Conservation (phyloP, 2,113 vertebrate species). For the Lycaon pictus region DNA sequence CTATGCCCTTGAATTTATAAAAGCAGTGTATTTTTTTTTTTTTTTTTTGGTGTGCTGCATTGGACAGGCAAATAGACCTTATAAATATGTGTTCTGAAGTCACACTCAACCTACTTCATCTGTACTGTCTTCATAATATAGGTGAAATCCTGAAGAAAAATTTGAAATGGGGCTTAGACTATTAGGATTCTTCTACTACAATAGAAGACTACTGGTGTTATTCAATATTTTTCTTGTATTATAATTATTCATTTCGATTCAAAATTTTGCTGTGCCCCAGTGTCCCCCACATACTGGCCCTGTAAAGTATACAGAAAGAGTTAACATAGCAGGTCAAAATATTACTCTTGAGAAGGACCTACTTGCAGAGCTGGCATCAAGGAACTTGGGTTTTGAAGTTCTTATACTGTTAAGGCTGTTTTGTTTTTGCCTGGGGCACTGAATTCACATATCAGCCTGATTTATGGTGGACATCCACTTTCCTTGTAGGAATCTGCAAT, state of each 20-base stretch:
- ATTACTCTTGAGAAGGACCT: neutral
- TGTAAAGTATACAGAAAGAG: neutral
- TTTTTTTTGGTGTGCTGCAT: neutral
- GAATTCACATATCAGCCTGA: neutral
- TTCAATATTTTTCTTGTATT: neutral
- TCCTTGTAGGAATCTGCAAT: conserved; percentile 2
- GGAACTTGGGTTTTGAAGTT: neutral
- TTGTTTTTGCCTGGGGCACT: neutral
- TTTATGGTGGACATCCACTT: neutral
- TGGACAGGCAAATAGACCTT: neutral
- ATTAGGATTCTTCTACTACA: neutral
- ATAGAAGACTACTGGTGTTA: neutral
- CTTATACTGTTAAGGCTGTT: neutral
- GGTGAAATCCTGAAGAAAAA: neutral
- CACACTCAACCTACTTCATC: neutral
- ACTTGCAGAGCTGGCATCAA: neutral
- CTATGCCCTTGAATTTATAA: neutral
- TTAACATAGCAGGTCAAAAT: neutral
- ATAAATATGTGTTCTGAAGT: neutral
- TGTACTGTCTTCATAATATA: neutral
- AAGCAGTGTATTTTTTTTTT: neutral
- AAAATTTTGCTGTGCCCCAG: neutral
- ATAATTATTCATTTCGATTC: neutral
- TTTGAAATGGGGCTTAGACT: neutral
- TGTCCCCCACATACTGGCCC: neutral